Evolutionary conservation across 2,888 invertebrate species (phyloP).

Genomic region (Eulithis prunata): DNA sequence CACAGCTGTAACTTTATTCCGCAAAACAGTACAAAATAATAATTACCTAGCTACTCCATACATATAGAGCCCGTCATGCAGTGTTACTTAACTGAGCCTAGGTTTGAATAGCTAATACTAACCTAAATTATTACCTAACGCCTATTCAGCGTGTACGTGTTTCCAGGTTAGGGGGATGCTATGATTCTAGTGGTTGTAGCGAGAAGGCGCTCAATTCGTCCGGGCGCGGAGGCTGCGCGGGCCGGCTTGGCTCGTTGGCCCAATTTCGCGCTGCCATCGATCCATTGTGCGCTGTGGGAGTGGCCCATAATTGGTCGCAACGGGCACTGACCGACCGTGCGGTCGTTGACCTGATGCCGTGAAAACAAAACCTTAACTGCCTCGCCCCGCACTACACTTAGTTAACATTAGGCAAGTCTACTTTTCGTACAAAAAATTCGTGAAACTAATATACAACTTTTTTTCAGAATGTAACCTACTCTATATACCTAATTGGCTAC

Average conservation of each 20-base stretch:
- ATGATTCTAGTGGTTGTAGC: conserved; percentile 6
- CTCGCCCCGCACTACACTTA: conserved; percentile 50
- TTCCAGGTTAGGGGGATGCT: conserved; percentile 17
- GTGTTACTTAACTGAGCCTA: conserved; percentile 6
- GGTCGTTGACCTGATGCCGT: conserved; percentile 76
- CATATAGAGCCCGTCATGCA: no score
- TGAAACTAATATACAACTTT: conserved; percentile 12
- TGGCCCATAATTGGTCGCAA: conserved; percentile 84
- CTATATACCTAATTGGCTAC: conserved; percentile 8
- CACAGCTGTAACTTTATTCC: neutral
- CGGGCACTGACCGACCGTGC: conserved; percentile 81
- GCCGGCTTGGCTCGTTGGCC: conserved; percentile 71
- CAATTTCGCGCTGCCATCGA: conserved; percentile 82
- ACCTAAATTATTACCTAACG: conserved; percentile 5
- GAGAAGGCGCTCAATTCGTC: conserved; percentile 38
- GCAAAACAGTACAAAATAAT: neutral
- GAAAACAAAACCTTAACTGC: conserved; percentile 78
- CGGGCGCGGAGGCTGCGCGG: conserved; percentile 53
- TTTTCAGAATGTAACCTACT: conserved; percentile 15
- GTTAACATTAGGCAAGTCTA: conserved; percentile 22
- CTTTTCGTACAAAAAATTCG: conserved; percentile 31
- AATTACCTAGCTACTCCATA: neutral
- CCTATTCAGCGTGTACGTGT: conserved; percentile 1
- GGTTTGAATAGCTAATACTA: neutral
- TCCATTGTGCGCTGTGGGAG: conserved; percentile 84